phyloP scores from a whole-genome alignment of 37 sponge, comb jelly and placozoan species.

The Lycopodina hypogea region DNA sequence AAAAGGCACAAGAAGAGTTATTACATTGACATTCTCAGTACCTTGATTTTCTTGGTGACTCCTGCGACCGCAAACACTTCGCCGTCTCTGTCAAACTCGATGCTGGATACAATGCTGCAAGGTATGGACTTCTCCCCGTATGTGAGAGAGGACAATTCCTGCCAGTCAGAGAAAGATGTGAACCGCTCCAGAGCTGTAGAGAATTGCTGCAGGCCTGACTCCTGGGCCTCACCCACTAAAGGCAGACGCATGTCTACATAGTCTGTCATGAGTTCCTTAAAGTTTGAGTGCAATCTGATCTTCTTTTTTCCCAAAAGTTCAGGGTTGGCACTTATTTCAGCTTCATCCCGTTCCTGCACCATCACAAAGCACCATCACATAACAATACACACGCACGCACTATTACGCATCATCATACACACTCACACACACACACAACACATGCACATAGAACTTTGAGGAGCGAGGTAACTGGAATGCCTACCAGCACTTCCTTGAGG shows the following conservation, averaged over 20 bases:
- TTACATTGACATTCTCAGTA: not conserved
- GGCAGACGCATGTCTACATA: slow-evolving; percentile 16
- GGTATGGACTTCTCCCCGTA: slow-evolving; percentile 36
- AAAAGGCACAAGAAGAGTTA: no score
- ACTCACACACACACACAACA: no score
- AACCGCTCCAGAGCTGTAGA: slow-evolving; percentile 18
- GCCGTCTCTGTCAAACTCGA: slow-evolving; percentile 82
- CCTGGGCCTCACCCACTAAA: not conserved
- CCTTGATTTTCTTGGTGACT: slow-evolving; percentile 86
- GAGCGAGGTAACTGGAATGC: not conserved
- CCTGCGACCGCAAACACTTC: slow-evolving; percentile 86
- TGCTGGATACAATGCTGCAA: slow-evolving; percentile 71
- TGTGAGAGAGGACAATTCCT: slow-evolving; percentile 41
- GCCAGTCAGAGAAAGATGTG: slow-evolving; percentile 19
- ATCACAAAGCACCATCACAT: no score
- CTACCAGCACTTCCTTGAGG: not conserved
- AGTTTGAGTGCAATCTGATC: slow-evolving; percentile 31
- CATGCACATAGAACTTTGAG: no score
- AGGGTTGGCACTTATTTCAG: not conserved
- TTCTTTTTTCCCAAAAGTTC: slow-evolving; percentile 3
- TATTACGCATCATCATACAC: no score
- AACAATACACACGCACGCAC: no score
- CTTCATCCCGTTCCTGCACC: not conserved
- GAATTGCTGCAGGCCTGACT: slow-evolving; percentile 12
- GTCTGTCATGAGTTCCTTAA: slow-evolving; percentile 27